Evolutionary conservation across 2,797 vertebrate species (phyloP).

Genomic region (Catamblyrhynchus diadema): DNA sequence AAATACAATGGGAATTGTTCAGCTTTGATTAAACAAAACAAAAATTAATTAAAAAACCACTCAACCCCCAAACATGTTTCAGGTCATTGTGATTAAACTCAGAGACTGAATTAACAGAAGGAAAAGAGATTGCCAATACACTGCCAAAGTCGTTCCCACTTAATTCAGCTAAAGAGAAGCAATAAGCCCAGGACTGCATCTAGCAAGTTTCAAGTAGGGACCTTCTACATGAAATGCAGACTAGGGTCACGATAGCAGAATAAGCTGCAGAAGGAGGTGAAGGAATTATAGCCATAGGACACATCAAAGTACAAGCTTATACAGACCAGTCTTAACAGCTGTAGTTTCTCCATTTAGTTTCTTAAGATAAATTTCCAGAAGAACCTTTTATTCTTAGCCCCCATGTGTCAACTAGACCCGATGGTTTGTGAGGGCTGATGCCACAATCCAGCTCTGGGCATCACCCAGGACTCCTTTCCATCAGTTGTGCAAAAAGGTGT

Average conservation of each 20-base stretch:
- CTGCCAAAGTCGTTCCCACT: neutral
- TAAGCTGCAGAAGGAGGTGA: neutral
- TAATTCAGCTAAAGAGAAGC: constrained; percentile 35
- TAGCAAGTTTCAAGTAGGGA: neutral
- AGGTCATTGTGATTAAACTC: constrained; percentile 31
- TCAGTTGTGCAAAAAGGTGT: neutral
- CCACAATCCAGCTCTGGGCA: neutral
- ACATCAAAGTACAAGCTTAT: neutral
- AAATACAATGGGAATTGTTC: constrained; percentile 54
- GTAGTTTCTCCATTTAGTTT: neutral
- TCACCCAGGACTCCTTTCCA: neutral
- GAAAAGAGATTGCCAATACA: constrained; percentile 19
- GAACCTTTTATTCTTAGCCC: neutral
- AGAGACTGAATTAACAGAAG: constrained; percentile 36
- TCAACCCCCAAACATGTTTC: constrained; percentile 28
- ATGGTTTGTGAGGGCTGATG: neutral
- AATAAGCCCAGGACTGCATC: constrained; percentile 19
- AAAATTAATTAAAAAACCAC: neutral
- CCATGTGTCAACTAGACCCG: rapidly evolving
- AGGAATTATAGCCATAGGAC: neutral
- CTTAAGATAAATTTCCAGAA: neutral
- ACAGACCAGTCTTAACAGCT: neutral
- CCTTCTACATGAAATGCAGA: neutral
- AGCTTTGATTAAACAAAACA: constrained; percentile 44
- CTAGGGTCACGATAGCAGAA: neutral